These are phyloP conservation scores for Abrostola tripartita DNA, from an alignment of 2,888 invertebrate species.

Conservation along the genomic window DNA sequence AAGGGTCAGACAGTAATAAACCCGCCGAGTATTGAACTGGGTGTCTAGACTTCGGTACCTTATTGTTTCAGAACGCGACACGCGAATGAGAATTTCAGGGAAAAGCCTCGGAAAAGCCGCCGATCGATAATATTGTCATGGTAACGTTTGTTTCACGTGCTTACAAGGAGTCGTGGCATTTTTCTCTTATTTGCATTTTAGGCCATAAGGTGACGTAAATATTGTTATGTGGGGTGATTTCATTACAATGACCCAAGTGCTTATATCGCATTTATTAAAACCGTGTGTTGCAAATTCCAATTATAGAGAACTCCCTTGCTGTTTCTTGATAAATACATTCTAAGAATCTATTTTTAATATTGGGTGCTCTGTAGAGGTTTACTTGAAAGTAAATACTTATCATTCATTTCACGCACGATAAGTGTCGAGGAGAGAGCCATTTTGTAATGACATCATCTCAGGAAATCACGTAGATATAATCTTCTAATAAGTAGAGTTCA, in stretches of 20 bases:
- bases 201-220: constrained; percentile 78
- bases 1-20: constrained; percentile 45
- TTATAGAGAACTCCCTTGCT: neutral
- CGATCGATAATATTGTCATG: constrained; percentile 86
- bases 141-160: constrained; percentile 85
- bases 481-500: neutral
- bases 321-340: neutral
- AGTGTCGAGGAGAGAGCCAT: constrained; percentile 33
- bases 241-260: constrained; percentile 32
- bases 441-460: constrained; percentile 48
- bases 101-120: constrained; percentile 86
- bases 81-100: constrained; percentile 83
- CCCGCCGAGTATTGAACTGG: constrained; percentile 29
- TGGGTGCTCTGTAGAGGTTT: constrained; percentile 40
- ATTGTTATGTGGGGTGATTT: constrained; percentile 66
- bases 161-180: constrained; percentile 73
- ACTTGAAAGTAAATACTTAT: constrained; percentile 52
- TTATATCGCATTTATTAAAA: constrained; percentile 20
- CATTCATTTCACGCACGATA: constrained; percentile 49
- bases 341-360: neutral
- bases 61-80: constrained; percentile 82
- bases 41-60: constrained; percentile 75
- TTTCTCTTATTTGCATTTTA: constrained; percentile 84
- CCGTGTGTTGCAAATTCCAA: constrained; percentile 5
- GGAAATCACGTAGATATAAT: constrained; percentile 39